phyloP scores from a whole-genome alignment of 2,113 vertebrate genomes.

The Gymnocephalus cernua region DNA sequence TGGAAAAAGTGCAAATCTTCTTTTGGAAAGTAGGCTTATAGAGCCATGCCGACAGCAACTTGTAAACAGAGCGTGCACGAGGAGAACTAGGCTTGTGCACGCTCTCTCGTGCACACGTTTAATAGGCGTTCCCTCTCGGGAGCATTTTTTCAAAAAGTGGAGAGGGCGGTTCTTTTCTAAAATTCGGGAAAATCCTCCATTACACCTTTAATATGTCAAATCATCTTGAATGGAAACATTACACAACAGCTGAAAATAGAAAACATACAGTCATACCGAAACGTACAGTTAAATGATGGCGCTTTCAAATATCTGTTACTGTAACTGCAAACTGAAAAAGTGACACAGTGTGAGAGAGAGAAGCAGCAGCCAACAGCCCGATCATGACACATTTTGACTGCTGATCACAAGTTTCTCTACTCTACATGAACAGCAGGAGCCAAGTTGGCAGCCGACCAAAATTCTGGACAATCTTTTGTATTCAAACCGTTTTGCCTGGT shows the following conservation, averaged over 20 bases:
- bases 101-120: too few species aligned
- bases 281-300: constrained; percentile 8
- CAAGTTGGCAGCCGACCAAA: constrained; percentile 38
- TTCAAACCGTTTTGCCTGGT: constrained; percentile 10
- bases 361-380: constrained; percentile 28
- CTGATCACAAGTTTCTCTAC: constrained; percentile 63
- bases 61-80: too few species aligned
- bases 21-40: too few species aligned
- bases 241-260: constrained; percentile 29
- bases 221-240: constrained; percentile 13
- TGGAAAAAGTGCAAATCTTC: too few species aligned
- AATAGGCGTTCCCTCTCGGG: too few species aligned
- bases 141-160: too few species aligned
- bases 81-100: too few species aligned
- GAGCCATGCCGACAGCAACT: too few species aligned
- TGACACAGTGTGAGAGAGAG: constrained; percentile 26
- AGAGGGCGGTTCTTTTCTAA: too few species aligned
- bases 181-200: too few species aligned
- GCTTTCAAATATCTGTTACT: neutral
- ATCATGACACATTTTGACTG: constrained; percentile 51
- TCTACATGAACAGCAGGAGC: constrained; percentile 43
- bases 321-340: constrained; percentile 7
- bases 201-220: constrained; percentile 20
- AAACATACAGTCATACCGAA: neutral
- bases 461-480: constrained; percentile 52